Evolutionary conservation across 2,797 vertebrate genomes (phyloP).

Genomic region (Nyctibius grandis): DNA sequence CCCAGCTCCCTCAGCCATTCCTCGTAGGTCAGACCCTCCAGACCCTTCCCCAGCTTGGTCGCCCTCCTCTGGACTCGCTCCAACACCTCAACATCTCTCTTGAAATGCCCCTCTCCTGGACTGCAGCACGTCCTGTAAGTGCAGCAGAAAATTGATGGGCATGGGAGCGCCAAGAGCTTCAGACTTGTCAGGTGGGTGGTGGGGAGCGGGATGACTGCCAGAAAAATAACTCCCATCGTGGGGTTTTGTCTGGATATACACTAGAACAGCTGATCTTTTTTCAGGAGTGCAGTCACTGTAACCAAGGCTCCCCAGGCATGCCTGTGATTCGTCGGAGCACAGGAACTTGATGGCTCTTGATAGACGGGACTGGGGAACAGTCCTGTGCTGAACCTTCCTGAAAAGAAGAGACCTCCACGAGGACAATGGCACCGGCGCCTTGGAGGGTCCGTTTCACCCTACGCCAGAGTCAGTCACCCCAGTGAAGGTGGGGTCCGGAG

Average conservation of each 20-base stretch:
- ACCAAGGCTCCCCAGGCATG: neutral
- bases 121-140: fast-evolving
- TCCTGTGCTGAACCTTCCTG: neutral
- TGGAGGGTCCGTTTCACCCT: neutral
- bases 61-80: too few species aligned
- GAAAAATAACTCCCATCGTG: neutral
- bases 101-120: too few species aligned
- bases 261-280: neutral
- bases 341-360: neutral
- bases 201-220: neutral
- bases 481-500: neutral
- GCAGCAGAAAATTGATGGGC: neutral
- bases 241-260: neutral
- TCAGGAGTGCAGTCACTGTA: neutral
- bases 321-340: neutral
- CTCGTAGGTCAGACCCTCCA: too few species aligned
- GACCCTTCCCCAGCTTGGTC: too few species aligned
- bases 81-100: too few species aligned
- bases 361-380: fast-evolving
- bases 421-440: fast-evolving
- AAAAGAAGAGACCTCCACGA: fast-evolving
- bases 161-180: neutral
- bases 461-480: neutral
- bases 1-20: too few species aligned
- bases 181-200: neutral